Conservation (phyloP, 2,113 vertebrate species). For the Pygoscelis adeliae region DNA sequence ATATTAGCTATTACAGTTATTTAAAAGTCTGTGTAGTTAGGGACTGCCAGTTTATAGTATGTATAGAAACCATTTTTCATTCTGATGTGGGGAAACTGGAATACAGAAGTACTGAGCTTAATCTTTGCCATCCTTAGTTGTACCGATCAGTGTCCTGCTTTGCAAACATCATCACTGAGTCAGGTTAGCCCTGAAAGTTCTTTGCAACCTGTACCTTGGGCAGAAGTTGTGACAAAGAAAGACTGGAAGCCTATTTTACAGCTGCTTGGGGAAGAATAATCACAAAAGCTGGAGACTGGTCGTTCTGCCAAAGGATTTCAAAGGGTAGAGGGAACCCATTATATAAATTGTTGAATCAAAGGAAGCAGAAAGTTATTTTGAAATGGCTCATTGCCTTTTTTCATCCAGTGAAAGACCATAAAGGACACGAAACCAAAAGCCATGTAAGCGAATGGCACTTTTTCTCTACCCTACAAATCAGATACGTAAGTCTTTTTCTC, state of each 20-base stretch:
- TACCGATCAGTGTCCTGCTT: not conserved
- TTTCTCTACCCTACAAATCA: not conserved
- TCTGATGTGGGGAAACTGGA: not conserved
- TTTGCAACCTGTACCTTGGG: not conserved
- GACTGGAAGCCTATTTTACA: slow-evolving; percentile 4
- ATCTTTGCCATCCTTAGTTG: not conserved
- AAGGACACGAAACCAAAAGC: not conserved
- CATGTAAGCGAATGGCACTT: not conserved
- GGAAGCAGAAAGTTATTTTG: slow-evolving; percentile 36
- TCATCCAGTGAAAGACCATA: not conserved
- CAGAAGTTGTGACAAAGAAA: not conserved
- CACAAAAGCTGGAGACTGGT: not conserved
- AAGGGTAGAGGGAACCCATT: not conserved
- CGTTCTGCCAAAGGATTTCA: slow-evolving; percentile 24
- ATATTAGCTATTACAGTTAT: not conserved
- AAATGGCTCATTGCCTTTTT: not conserved
- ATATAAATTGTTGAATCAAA: slow-evolving; percentile 12
- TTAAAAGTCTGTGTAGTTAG: not conserved
- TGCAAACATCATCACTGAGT: not conserved
- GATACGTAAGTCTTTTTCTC: not conserved
- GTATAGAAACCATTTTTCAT: not conserved
- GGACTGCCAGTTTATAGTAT: not conserved
- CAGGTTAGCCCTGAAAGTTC: not conserved
- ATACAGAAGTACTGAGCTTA: not conserved
- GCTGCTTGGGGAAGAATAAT: not conserved